Conservation (phyloP, 2,797 vertebrate genomes). For the Danio kyathit region DNA sequence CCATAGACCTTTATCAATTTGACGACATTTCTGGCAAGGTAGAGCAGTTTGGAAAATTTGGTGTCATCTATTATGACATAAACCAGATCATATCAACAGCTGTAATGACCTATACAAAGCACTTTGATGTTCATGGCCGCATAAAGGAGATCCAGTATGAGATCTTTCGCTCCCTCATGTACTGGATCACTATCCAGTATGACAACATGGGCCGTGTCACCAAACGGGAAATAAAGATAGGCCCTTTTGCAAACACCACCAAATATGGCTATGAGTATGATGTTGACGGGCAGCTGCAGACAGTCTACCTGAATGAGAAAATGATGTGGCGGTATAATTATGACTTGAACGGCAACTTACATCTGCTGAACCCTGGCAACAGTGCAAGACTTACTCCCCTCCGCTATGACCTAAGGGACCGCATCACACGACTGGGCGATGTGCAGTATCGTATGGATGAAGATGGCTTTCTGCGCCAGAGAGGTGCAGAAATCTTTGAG, state of each 20-base stretch:
- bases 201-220: constrained; percentile 98
- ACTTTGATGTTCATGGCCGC: constrained; percentile 95
- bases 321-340: constrained; percentile 98
- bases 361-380: constrained; percentile 94
- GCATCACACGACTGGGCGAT: constrained; percentile 94
- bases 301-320: constrained; percentile 97
- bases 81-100: constrained; percentile 99
- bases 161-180: constrained; percentile 97
- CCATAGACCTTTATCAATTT: constrained; percentile 99
- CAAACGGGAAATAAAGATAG: constrained; percentile 96
- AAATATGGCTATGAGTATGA: constrained; percentile 98
- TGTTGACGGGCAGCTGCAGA: constrained; percentile 96
- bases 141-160: constrained; percentile 99
- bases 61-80: constrained; percentile 98
- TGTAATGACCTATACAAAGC: constrained; percentile 99
- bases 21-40: constrained; percentile 98
- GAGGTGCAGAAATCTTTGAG: constrained; percentile 96
- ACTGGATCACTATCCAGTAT: constrained; percentile 99
- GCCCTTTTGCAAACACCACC: constrained; percentile 97
- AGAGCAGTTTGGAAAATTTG: constrained; percentile 98
- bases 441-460: constrained; percentile 95
- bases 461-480: constrained; percentile 94
- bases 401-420: constrained; percentile 94
- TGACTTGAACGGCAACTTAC: constrained; percentile 96
- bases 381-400: constrained; percentile 92